Base-by-base conservation (phyloP, 2,113 vertebrate genomes). In the Sinocyclocheilus maitianheensis region DNA sequence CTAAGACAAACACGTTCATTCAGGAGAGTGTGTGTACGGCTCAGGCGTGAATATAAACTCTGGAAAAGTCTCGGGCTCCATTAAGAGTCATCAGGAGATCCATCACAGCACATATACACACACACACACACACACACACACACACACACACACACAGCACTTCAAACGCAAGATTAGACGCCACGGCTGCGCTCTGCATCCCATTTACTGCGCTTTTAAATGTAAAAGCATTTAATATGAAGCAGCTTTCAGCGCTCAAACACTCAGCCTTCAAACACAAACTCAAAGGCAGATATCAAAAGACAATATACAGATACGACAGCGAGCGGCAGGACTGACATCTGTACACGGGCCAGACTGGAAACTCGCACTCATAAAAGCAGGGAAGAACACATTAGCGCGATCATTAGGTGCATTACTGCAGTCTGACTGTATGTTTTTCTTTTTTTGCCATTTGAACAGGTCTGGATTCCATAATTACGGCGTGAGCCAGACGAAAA, bases 161-260 rank as follows among this genome's bases (percentile, higher is more conserved):
- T 90, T 91, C 90, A 90, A 89, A 90, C 75, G 84, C 75, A 79
- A 6, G 40, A 43, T 43, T 43, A 43, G 40, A 46, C 43, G 34
- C 34, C 34, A 37, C 4, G 34, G 34, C 88, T 76, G 76, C 88
- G 88, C 90, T 87, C 40, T 88, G 9, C 26, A 85, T 84, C 90
- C 88, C 86, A 85, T 87, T 88, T 60, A 83, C 0, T 20, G 88
- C 71, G 75, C 91, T 89, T 92, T 91, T 88, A 92, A 87, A 13
- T 88, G 78, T 88, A 93, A 92, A 89, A 89, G 90, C 34, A 82
- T 83, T 43, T 90, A 87, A 93, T 85, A 72, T 75, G 91, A 92
- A 93, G 86, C 63, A 93, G 83, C 93, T 79, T 37, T 63, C 58
- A 72, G 58, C 58, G 20, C 18, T 53, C 9, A 3, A 13, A 84